Conservation (phyloP, 2,888 invertebrate species). For the Alsophila aescularia region DNA sequence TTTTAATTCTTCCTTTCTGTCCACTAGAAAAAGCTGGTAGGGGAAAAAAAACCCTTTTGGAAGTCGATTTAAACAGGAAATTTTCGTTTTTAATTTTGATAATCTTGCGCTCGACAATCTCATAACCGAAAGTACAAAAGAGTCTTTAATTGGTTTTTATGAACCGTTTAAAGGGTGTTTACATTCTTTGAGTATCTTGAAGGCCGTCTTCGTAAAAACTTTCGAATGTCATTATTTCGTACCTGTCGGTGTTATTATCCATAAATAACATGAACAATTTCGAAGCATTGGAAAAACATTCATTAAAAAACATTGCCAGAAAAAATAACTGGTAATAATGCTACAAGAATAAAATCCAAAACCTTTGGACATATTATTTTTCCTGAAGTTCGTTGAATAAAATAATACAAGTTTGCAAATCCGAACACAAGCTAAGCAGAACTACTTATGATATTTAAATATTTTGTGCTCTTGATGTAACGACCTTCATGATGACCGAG, state of each 20-base stretch:
- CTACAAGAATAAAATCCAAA: too few species aligned
- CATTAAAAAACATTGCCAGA: neutral
- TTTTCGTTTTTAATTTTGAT: too few species aligned
- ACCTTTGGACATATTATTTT: too few species aligned
- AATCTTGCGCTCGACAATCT: too few species aligned
- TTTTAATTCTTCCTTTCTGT: too few species aligned
- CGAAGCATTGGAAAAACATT: neutral
- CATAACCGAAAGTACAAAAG: neutral
- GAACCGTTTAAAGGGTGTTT: neutral
- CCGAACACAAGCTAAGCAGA: neutral
- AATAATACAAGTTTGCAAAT: too few species aligned
- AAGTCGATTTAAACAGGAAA: too few species aligned
- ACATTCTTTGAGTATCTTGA: neutral
- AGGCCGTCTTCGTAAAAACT: neutral
- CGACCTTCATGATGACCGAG: slow-evolving; percentile 29
- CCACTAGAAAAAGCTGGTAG: too few species aligned
- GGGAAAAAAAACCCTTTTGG: too few species aligned
- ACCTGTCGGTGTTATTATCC: neutral
- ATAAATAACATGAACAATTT: slow-evolving; percentile 1
- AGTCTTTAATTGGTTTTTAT: neutral
- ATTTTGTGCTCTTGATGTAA: neutral
- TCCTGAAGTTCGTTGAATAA: too few species aligned
- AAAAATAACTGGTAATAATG: too few species aligned
- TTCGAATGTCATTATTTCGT: neutral
- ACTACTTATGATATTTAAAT: neutral